Conservation (phyloP, 2,797 vertebrate genomes). For the Benthosema pterotum region DNA sequence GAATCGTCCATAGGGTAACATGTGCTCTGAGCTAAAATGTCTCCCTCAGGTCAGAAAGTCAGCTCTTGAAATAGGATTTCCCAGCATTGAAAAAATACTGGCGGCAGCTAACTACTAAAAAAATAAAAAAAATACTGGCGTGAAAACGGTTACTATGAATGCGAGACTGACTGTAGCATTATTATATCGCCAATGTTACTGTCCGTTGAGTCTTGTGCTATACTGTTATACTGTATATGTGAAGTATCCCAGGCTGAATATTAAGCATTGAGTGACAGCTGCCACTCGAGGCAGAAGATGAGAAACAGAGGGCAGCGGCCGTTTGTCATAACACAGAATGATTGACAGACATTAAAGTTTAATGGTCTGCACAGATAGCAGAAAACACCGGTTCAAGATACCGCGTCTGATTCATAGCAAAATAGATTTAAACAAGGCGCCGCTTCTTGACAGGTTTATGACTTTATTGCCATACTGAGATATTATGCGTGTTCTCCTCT, state of each 20-base stretch:
- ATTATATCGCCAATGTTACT: too few relatives aligned
- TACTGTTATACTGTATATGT: too few relatives aligned
- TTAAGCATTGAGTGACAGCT: constrained; percentile 41
- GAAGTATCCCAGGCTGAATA: too few relatives aligned
- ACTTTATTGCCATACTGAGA: constrained; percentile 9
- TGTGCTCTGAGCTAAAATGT: too few relatives aligned
- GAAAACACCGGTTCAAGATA: constrained; percentile 6
- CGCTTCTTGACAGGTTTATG: constrained; percentile 17
- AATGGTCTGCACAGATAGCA: neutral
- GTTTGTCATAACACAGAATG: constrained; percentile 9
- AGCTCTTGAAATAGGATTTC: too few relatives aligned
- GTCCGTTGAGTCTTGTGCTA: too few relatives aligned
- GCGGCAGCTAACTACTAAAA: too few relatives aligned
- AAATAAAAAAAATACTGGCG: too few relatives aligned
- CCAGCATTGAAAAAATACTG: too few relatives aligned
- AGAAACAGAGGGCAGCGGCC: constrained; percentile 4
- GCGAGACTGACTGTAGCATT: neutral
- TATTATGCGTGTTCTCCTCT: constrained; percentile 10
- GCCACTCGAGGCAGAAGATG: constrained; percentile 24
- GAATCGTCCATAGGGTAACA: too few relatives aligned
- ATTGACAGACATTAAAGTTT: constrained; percentile 13
- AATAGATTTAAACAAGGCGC: constrained; percentile 6
- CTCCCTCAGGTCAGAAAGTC: too few relatives aligned
- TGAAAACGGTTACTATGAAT: constrained; percentile 11
- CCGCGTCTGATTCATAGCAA: neutral